Conservation (phyloP, 2,113 vertebrate species). For the Felis catus region F.catus_Fca126_mat1.0 CM031415.1:11758001-11758500, state of each 20-base stretch:
- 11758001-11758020: not conserved
- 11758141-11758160: not conserved
- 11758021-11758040: not conserved
- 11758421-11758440: conserved; percentile 7
- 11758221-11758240: not conserved
- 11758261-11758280: conserved; percentile 45
- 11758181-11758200: not conserved
- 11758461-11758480: not conserved
- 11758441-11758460: not conserved
- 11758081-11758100: conserved; percentile 29
- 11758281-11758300: conserved; percentile 34
- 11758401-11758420: conserved; percentile 34
- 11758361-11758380: conserved; percentile 54
- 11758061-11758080: conserved; percentile 20
- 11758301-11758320: conserved; percentile 57
- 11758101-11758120: not conserved
- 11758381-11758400: conserved; percentile 37
- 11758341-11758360: conserved; percentile 38
- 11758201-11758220: not conserved
- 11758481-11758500: not conserved
- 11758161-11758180: not conserved
- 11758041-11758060: conserved; percentile 5
- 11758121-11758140: conserved; percentile 1
- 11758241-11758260: conserved; percentile 55
- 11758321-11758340: conserved; percentile 28